These are phyloP conservation scores for Oithona nana DNA, from an alignment of 2,888 invertebrate species.

Conservation along the genomic window DNA sequence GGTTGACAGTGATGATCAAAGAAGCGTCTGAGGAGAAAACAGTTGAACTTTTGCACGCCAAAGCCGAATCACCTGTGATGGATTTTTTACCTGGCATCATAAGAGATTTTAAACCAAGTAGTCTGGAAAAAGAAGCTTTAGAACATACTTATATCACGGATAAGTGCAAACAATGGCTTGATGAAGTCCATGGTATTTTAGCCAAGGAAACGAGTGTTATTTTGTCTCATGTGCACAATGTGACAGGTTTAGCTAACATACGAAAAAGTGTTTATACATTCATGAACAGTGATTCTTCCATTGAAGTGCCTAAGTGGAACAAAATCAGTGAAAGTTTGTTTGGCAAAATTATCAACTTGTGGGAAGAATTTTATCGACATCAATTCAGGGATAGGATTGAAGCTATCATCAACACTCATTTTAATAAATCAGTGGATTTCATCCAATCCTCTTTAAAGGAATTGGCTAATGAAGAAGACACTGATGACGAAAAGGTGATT, in stretches of 20 bases:
- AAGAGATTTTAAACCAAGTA: background rate
- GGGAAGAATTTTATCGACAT: constrained; percentile 2
- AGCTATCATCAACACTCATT: background rate
- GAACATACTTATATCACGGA: background rate
- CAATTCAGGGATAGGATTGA: constrained; percentile 1
- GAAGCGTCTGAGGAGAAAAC: background rate
- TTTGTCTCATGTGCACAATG: background rate
- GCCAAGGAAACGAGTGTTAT: background rate
- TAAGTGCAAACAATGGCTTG: background rate
- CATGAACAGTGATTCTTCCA: background rate
- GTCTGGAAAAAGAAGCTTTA: background rate
- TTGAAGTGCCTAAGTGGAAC: background rate
- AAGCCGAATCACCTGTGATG: background rate
- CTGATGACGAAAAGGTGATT: background rate
- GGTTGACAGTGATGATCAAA: background rate
- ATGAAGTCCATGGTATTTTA: constrained; percentile 7
- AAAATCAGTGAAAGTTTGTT: background rate
- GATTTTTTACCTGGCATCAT: constrained; percentile 1
- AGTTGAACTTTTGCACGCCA: background rate
- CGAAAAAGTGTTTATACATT: background rate
- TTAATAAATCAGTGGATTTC: background rate
- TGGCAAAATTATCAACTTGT: background rate
- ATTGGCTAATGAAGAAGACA: background rate
- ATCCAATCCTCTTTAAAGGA: background rate
- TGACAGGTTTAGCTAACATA: background rate